Conservation (phyloP, 1,140 invertebrate species). For the Pectinophora gossypiella region DNA sequence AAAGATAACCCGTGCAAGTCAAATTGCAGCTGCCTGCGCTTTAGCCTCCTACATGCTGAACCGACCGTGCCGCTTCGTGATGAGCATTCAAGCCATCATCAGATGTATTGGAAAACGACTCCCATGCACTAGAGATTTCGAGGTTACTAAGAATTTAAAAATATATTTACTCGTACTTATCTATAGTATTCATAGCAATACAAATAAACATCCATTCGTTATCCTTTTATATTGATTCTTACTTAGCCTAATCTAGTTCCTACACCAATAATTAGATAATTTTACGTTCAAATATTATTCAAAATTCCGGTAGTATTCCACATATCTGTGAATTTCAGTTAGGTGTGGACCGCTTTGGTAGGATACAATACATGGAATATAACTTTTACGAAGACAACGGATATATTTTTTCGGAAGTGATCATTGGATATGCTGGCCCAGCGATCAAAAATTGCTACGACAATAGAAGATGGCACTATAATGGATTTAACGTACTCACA, state of each 20-base stretch:
- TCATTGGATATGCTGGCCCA: neutral
- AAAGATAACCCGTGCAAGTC: slow-evolving; percentile 35
- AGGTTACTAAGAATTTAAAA: slow-evolving; percentile 54
- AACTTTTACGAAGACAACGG: slow-evolving; percentile 78
- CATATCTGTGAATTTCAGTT: slow-evolving; percentile 72
- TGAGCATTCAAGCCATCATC: slow-evolving; percentile 80
- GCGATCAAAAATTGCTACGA: slow-evolving; percentile 12
- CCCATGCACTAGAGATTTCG: slow-evolving; percentile 76
- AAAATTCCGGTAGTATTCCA: slow-evolving; percentile 72
- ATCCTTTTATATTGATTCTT: slow-evolving; percentile 3
- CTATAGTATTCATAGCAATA: neutral
- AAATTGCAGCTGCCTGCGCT: slow-evolving; percentile 27
- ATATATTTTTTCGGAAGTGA: slow-evolving; percentile 67
- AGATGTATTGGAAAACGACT: slow-evolving; percentile 78
- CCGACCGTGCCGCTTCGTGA: slow-evolving; percentile 44
- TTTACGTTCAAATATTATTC: slow-evolving; percentile 73
- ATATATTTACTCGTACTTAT: slow-evolving; percentile 6
- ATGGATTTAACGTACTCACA: slow-evolving; percentile 28
- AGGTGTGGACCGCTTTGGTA: slow-evolving; percentile 77
- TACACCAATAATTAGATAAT: slow-evolving; percentile 15
- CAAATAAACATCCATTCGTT: slow-evolving; percentile 53
- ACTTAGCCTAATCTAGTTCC: neutral
- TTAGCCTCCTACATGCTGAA: slow-evolving; percentile 34
- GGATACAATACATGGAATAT: slow-evolving; percentile 76
- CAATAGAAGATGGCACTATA: slow-evolving; percentile 4